Evolutionary conservation across 2,797 vertebrate genomes (phyloP).

Genomic region (Myotis pilosus): DNA sequence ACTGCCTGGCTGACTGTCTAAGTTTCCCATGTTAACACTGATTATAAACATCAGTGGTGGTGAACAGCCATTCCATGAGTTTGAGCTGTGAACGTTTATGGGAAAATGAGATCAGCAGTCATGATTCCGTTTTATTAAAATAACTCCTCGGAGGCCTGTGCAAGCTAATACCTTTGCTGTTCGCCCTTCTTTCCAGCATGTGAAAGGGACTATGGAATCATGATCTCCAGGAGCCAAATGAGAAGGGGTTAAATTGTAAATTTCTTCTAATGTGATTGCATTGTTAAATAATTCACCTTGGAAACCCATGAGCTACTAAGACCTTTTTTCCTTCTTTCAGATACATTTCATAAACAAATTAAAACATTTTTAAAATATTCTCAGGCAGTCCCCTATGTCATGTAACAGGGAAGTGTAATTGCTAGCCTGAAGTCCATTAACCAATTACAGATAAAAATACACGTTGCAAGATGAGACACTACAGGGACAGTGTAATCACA

Average conservation of each 20-base stretch:
- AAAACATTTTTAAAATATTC: neutral
- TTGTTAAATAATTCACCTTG: conserved; percentile 41
- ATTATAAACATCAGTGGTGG: conserved; percentile 38
- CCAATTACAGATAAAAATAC: neutral
- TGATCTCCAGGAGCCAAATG: neutral
- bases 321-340: neutral
- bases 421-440: conserved; percentile 8
- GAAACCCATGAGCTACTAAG: neutral
- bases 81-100: conserved; percentile 63
- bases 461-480: neutral
- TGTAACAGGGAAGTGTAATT: conserved; percentile 49
- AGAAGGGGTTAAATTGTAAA: conserved; percentile 58
- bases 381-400: neutral
- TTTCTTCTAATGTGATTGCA: conserved; percentile 47
- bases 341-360: conserved; percentile 15
- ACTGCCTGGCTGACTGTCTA: conserved; percentile 33
- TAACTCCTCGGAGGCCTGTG: conserved; percentile 15
- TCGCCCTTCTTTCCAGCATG: conserved; percentile 56
- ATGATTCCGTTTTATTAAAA: conserved; percentile 63
- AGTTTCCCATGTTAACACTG: conserved; percentile 56
- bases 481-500: neutral
- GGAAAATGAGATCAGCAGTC: conserved; percentile 61
- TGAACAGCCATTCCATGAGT: conserved; percentile 68
- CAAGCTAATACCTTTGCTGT: conserved; percentile 57
- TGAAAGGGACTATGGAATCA: conserved; percentile 29